phyloP scores from a whole-genome alignment of 2,113 vertebrate genomes.

The Etheostoma spectabile region DNA sequence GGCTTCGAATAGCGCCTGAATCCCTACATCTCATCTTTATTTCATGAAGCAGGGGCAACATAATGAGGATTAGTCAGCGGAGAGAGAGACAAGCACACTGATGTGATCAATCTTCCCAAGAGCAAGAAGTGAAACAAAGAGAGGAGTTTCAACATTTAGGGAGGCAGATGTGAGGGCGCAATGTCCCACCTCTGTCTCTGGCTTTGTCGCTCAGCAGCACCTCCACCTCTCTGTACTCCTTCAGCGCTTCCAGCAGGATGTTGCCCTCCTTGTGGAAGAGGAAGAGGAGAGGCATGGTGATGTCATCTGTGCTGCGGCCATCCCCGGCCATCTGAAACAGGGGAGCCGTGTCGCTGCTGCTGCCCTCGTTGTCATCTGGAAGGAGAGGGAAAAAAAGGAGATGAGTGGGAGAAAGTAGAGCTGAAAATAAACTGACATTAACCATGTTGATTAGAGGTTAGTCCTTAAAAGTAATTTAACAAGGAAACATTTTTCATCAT shows the following conservation, averaged over 20 bases:
- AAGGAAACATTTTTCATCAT: background rate
- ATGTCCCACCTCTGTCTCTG: constrained; percentile 91
- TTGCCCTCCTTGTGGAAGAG: constrained; percentile 98
- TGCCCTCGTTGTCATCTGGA: constrained; percentile 98
- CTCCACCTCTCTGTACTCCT: constrained; percentile 93
- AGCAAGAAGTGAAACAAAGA: constrained; percentile 15
- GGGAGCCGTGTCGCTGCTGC: constrained; percentile 98
- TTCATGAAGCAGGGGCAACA: constrained; percentile 43
- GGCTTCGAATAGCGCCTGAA: constrained; percentile 28
- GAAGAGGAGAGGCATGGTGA: constrained; percentile 95
- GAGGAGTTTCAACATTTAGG: background rate
- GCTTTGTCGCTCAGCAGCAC: constrained; percentile 98
- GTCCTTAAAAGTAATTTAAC: background rate
- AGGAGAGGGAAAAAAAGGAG: background rate
- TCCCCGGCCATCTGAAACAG: constrained; percentile 99
- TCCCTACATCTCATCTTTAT: constrained; percentile 48
- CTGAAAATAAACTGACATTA: background rate
- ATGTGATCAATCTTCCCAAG: constrained; percentile 23
- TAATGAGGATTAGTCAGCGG: constrained; percentile 19
- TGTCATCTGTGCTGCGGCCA: constrained; percentile 94
- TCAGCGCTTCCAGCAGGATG: constrained; percentile 93
- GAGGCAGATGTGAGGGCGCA: background rate
- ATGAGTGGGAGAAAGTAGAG: background rate
- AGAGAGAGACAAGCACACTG: constrained; percentile 1
- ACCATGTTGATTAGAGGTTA: background rate